phyloP scores from a whole-genome alignment of 2,797 vertebrate genomes.

The Sandelia bainsii region DNA sequence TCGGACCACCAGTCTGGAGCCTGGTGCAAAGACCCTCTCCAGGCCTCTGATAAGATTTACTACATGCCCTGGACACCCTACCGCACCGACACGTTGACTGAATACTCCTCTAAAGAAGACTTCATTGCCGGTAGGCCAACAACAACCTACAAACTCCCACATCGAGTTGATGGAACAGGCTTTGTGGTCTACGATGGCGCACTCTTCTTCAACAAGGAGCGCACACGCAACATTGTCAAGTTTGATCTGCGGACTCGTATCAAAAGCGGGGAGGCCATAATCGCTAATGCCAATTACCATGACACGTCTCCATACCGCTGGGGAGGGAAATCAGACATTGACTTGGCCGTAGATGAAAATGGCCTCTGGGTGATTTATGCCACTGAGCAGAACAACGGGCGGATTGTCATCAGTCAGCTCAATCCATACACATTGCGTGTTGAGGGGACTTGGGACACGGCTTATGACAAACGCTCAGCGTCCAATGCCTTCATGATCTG shows the following conservation, averaged over 20 bases:
- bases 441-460: constrained; percentile 98
- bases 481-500: constrained; percentile 99
- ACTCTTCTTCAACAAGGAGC: constrained; percentile 98
- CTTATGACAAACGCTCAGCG: constrained; percentile 97
- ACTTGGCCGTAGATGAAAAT: constrained; percentile 97
- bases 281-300: constrained; percentile 97
- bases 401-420: constrained; percentile 96
- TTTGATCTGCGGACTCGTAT: constrained; percentile 97
- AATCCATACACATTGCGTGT: constrained; percentile 97
- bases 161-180: constrained; percentile 96
- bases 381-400: constrained; percentile 98
- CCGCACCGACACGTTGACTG: constrained; percentile 95
- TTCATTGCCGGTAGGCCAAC: constrained; percentile 97
- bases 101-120: constrained; percentile 98
- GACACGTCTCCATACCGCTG: constrained; percentile 98
- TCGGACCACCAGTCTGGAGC: constrained; percentile 99
- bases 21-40: constrained; percentile 99
- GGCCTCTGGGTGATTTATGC: constrained; percentile 99
- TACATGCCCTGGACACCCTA: constrained; percentile 99
- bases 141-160: constrained; percentile 97
- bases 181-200: constrained; percentile 98
- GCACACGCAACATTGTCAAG: constrained; percentile 98
- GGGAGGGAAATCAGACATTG: constrained; percentile 98
- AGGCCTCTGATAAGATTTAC: constrained; percentile 98
- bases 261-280: constrained; percentile 98